A percentile compares a stretch with the other conserved stretches of the same genome.
phyloP scores from a whole-genome alignment of 2,888 invertebrate species.

The Ectropis crepuscularia region DNA sequence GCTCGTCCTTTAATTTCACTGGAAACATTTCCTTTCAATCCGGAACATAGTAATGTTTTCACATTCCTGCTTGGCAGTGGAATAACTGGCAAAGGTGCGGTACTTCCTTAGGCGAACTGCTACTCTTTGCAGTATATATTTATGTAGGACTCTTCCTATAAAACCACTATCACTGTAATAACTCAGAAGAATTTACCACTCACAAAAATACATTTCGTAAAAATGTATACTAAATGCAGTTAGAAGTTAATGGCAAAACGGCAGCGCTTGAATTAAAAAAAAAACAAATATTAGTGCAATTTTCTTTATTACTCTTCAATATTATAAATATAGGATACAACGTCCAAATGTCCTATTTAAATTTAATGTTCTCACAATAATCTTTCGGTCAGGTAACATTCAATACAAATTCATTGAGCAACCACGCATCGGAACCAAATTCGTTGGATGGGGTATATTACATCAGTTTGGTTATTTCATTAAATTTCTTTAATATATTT shows the following conservation, averaged over 20 bases:
- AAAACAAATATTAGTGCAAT: constrained; percentile 63
- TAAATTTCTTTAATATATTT: constrained; percentile 6
- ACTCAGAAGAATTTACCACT: neutral
- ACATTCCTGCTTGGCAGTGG: no score
- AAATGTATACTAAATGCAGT: no score
- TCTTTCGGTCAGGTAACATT: constrained; percentile 66
- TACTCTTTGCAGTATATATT: no score
- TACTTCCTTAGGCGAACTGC: no score
- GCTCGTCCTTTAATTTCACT: no score
- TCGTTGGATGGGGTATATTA: constrained; percentile 39
- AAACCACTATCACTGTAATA: no score
- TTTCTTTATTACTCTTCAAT: constrained; percentile 73
- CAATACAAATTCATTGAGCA: constrained; percentile 68
- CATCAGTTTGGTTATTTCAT: constrained; percentile 31
- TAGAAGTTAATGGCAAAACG: no score
- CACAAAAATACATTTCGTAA: no score
- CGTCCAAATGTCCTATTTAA: constrained; percentile 64
- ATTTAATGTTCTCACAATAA: constrained; percentile 56
- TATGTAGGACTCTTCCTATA: no score
- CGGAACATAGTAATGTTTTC: no score
- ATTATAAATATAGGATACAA: constrained; percentile 71
- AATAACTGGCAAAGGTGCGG: no score
- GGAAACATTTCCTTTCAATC: no score
- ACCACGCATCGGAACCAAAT: constrained; percentile 52
- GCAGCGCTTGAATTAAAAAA: constrained; percentile 36